Evolutionary conservation across 2,888 invertebrate genomes (phyloP).

Genomic region (Nomada fucata): DNA sequence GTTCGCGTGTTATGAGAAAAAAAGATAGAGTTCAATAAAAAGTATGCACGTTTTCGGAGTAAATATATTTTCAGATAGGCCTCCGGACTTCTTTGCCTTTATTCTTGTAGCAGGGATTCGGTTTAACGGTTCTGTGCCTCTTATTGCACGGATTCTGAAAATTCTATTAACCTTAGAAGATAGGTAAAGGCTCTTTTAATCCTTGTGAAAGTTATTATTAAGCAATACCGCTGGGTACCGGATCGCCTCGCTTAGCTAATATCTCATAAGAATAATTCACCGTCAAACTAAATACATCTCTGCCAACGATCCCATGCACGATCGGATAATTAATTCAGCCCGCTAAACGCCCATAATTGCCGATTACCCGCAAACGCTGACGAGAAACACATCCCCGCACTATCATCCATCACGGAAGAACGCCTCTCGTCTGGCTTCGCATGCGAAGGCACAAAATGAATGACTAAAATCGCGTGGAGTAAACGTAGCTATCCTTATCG

Average conservation of each 20-base stretch:
- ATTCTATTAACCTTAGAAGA: no score
- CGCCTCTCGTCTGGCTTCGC: not conserved
- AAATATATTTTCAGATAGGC: no score
- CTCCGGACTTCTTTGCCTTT: no score
- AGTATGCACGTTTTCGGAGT: no score
- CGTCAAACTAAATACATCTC: not conserved
- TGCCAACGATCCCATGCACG: not conserved
- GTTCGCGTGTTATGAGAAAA: no score
- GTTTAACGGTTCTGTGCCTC: no score
- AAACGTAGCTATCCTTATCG: conserved; percentile 13
- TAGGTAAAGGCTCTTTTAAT: no score
- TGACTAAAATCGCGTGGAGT: conserved; percentile 1
- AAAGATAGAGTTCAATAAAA: no score
- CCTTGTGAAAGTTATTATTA: no score
- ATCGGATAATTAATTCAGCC: conserved; percentile 29
- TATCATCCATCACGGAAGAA: conserved; percentile 30
- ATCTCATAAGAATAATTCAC: not conserved
- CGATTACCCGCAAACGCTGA: conserved; percentile 17
- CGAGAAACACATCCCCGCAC: conserved; percentile 14
- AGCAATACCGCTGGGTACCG: no score
- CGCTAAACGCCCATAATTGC: conserved; percentile 33
- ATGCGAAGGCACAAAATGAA: conserved; percentile 15
- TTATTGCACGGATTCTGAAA: no score
- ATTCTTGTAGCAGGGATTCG: no score
- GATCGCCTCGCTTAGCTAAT: not conserved